Base-by-base conservation (phyloP, 2,888 invertebrate genomes). In the Ochropleura leucogaster region DNA sequence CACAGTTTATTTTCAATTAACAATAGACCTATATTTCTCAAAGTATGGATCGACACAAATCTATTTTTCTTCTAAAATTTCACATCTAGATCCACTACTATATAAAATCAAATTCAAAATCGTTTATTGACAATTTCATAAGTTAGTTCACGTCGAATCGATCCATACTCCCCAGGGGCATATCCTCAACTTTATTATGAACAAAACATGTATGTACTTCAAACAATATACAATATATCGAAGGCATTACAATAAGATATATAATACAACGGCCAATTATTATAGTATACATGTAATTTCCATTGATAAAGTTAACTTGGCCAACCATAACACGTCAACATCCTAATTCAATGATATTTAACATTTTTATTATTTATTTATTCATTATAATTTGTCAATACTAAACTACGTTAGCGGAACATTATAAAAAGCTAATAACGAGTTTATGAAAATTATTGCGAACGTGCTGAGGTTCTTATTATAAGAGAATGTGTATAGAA, bases 361-460 rank as follows among this genome's bases (percentile, higher is more conserved):
- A 90, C 88, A 89, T 89, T 88, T 81, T 85, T 80, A 77, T 79
- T 80, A 81, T 82, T 77, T 79, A 77, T 79, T 86, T 80, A 82
- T 82, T 77, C 42, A 75, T 81, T 82, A 81, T 84, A 89, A 87
- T 90, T 88, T 89, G 80, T 91, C 87, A 87, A 86, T 90, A 89
- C 89, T 92, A 93, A 87, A 83, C 92, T 93, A 94, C 89, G 82
- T 91, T 87, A 94, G 95, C 93, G 88, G 92, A 93, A 94, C 92
- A 88, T 93, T 94, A 93, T 92, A 93, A 93, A 86, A 94, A 94
- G 94, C 94, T 94, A 94, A 89, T 90, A 93, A 93, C 91, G 91
- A 92, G 89, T 91, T 30, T 91, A 90, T 88, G 89, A 91, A 90
- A 90, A 91, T 90, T 91, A 92, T 92, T 92, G 91, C 90, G 88